Evolutionary conservation across 2,888 invertebrate species (phyloP), one percentile per base, ranked within the genome.

Genomic region (Folsomia candida): DNA sequence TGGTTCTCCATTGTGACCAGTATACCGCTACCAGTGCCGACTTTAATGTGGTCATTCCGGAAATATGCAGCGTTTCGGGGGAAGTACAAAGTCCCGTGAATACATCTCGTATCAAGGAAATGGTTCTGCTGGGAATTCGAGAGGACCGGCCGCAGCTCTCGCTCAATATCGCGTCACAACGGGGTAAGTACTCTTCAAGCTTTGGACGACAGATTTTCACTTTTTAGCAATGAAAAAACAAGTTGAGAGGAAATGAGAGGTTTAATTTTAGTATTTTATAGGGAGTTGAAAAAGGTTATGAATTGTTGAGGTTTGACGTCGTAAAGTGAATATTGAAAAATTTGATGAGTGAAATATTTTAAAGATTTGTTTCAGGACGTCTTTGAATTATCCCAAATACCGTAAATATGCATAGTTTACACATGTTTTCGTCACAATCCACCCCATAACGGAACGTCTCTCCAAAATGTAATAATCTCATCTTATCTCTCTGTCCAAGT

Each of bases 1-100:
- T 37, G 4, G 4, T 9, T 14, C 4, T 4, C 14, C 37, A 4
- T 14, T 4, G 4, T 14, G 6, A 9, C 14, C 4, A 9, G 4
- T 14, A 9, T 14, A 37, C 37, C 37, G 14, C 4, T 4, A 37
- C 37, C 4, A 4, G 4, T 4, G 37, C 37, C 37, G 77, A 77
- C 67, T 78, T 76, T 65, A 77, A 78, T 70, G 75, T 78, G 47
- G 70, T 78, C 69, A 72, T 78, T 67, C 78, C 78, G 47, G 78
- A 78, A 72, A 78, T 76, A 61, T 78, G 78, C 58, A 75, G 71
- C 63, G 64, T 70, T n/a, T 65, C 71, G 20, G 71, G 69, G 9
- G 37, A 37, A 14, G 37, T 37, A 4, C 4, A 14, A 9, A 9
- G 6, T 37, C 60, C 60, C 22, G 70, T 79, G 47, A 79, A 79